Percentiles rank a stretch among this genome's conserved stretches.
Conservation (phyloP, 2,797 vertebrate genomes). For the Hipposideros larvatus region DNA sequence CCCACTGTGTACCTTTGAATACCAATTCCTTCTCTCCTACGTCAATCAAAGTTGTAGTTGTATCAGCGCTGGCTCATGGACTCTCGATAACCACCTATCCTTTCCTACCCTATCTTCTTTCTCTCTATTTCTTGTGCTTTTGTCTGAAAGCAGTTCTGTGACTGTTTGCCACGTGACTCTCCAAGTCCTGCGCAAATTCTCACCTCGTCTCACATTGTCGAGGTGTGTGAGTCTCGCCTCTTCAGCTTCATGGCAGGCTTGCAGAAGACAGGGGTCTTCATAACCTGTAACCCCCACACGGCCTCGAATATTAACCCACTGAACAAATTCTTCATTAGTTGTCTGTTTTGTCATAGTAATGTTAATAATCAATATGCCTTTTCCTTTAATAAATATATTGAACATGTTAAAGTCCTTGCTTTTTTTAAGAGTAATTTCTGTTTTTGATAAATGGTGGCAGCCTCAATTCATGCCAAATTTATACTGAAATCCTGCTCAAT, state of each 20-base stretch:
- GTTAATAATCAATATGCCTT: background rate
- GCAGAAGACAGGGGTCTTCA: background rate
- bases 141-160: background rate
- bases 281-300: background rate
- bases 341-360: background rate
- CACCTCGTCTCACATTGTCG: background rate
- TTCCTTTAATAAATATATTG: background rate
- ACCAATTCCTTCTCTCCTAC: background rate
- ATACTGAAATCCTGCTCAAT: background rate
- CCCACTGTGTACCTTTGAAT: accelerated
- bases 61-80: background rate
- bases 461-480: background rate
- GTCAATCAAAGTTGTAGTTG: too few species aligned
- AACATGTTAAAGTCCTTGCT: background rate
- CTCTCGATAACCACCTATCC: background rate
- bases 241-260: background rate
- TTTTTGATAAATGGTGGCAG: background rate
- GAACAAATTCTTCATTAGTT: background rate
- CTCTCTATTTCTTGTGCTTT: background rate
- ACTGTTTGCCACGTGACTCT: background rate
- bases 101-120: background rate
- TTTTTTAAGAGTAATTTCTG: background rate
- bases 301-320: background rate
- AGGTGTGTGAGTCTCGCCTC: background rate
- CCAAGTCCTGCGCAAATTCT: background rate